Base-by-base conservation (phyloP, 2,888 invertebrate species). In the Himalopsyche japonica region DNA sequence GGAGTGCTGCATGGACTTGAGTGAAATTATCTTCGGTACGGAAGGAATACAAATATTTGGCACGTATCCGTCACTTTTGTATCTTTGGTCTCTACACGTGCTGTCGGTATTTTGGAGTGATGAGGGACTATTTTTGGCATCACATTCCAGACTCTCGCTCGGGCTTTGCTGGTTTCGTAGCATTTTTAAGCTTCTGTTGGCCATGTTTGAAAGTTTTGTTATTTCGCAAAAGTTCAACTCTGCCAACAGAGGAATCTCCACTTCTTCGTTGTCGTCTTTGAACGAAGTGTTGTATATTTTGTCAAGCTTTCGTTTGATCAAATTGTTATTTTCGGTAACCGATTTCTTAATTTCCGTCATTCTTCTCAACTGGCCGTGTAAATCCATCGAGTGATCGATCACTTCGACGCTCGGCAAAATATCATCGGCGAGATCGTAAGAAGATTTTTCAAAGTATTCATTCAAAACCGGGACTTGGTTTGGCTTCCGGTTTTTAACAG, bases 401-500 rank as follows among this genome's bases (percentile, higher is more conserved):
- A 70, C 27, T 85, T 24, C 48, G 82, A 85, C 80, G 34, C 49
- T 57, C 27, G 85, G 49, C 30, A 76, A 15, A 12, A 83, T 47
- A 80, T 86, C 87, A 83, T 43, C 27, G 12, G 24, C 12, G 4
- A 3, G 70, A 24, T 24, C 24, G 3, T 24, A 8, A 15, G 70
- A 27, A 27, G 70, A 70, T 89, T 90, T 87, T 88, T 90, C 89
- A 88, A 90, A 91, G 87, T 92, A 93, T 78, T 91, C 90, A 5
- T 92, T 92, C 79, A 93, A 89, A 47, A 91, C 89, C 77, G 92
- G 90, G 34, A 90, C 89, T 81, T 92, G 92, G 86, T 93, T 91
- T 83, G 95, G 90, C 86, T 93, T 93, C 87, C 93, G 92, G 79
- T 95, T 92, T 87, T 95, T 95, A 88, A 93, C 93, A 3, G 95